A percentile compares a stretch with the other conserved stretches of the same genome.
These are phyloP conservation scores for Glyptemys insculpta DNA, from an alignment of 2,797 vertebrate genomes.

Conservation along the genomic window DNA sequence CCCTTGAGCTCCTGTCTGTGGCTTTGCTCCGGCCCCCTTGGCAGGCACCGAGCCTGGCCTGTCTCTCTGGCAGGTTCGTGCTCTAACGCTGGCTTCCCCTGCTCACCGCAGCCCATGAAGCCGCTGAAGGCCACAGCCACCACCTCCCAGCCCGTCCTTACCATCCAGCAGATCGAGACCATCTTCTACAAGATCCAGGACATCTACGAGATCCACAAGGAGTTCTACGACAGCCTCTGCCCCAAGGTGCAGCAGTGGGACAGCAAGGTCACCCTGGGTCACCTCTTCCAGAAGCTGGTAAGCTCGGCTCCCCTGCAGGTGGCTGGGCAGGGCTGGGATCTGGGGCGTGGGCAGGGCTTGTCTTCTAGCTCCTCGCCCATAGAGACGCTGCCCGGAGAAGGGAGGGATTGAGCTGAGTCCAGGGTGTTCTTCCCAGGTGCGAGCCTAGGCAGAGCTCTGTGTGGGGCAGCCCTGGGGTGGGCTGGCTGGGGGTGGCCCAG, in stretches of 20 bases:
- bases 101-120: conserved; percentile 90
- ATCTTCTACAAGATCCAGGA: conserved; percentile 99
- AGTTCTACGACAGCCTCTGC: conserved; percentile 94
- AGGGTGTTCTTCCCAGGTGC: background rate
- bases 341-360: background rate
- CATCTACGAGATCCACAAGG: conserved; percentile 97
- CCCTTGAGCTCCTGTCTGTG: background rate
- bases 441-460: background rate
- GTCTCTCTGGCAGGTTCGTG: background rate
- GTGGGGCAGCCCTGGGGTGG: too few species aligned
- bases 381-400: background rate
- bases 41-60: background rate
- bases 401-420: too few species aligned
- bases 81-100: background rate
- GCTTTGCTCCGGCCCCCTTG: background rate
- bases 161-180: conserved; percentile 94
- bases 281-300: conserved; percentile 98
- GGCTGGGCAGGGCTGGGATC: background rate
- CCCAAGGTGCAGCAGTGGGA: conserved; percentile 97
- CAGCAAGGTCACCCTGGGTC: conserved; percentile 95
- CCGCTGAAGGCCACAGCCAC: conserved; percentile 96
- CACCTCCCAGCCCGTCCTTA: conserved; percentile 95
- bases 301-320: background rate
- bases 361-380: background rate
- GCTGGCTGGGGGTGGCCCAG: too few species aligned